These are phyloP conservation scores for Fundulus diaphanus DNA, from an alignment of 2,797 vertebrate species.

Conservation along the genomic window DNA sequence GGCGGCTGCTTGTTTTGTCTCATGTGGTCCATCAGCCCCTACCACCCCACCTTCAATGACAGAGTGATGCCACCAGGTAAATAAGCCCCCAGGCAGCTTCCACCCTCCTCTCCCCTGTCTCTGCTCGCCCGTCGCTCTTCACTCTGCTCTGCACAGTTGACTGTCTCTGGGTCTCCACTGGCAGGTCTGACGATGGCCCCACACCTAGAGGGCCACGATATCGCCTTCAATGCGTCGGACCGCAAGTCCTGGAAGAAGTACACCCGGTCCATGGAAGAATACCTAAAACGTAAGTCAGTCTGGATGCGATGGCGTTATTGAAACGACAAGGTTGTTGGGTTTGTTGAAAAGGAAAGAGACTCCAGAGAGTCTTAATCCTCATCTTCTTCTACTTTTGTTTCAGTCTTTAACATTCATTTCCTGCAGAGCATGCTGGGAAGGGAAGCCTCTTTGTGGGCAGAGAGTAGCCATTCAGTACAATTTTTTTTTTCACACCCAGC, in stretches of 20 bases:
- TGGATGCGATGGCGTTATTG: background rate
- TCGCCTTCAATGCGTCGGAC: conserved; percentile 89
- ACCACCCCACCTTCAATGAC: conserved; percentile 91
- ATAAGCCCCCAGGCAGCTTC: conserved; percentile 40
- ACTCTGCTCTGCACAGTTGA: conserved; percentile 72
- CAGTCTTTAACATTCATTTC: conserved; percentile 63
- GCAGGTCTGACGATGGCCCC: conserved; percentile 97
- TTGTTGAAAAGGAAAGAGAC: conserved; percentile 39
- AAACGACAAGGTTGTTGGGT: conserved; percentile 27
- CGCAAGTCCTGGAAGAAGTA: conserved; percentile 91
- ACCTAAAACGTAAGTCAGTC: conserved; percentile 87
- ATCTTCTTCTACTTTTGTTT: conserved; percentile 65
- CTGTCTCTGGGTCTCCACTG: conserved; percentile 79
- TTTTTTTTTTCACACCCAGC: conserved; percentile 63
- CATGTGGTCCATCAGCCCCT: conserved; percentile 94
- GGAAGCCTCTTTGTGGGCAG: conserved; percentile 81
- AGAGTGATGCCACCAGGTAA: conserved; percentile 94
- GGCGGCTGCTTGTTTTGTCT: conserved; percentile 91
- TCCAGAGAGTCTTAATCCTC: conserved; percentile 58
- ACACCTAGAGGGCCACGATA: conserved; percentile 86
- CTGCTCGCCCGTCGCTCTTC: conserved; percentile 29
- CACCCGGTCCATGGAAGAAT: conserved; percentile 85
- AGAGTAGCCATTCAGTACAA: conserved; percentile 73
- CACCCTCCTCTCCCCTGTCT: background rate
- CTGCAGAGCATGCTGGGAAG: conserved; percentile 79